Conservation (phyloP, 2,888 invertebrate species). For the Erebia palarica region DNA sequence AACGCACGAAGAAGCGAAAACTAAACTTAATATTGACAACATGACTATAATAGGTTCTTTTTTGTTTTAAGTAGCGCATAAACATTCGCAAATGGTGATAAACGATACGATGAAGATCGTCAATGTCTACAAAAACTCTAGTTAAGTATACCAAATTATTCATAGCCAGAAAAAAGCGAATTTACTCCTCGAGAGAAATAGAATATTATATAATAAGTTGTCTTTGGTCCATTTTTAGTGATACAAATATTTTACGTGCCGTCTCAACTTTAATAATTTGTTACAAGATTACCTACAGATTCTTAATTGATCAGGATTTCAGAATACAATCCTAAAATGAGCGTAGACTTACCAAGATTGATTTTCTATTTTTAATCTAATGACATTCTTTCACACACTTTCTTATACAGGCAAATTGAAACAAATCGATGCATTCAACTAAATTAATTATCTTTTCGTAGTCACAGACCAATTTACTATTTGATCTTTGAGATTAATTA, state of each 20-base stretch:
- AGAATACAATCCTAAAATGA: neutral
- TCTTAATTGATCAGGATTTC: neutral
- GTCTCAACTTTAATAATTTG: neutral
- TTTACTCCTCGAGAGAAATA: constrained; percentile 28
- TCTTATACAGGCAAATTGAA: neutral
- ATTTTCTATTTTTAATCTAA: neutral
- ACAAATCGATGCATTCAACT: neutral
- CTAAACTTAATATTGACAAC: constrained; percentile 42
- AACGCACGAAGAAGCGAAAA: constrained; percentile 20
- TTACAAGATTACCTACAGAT: neutral
- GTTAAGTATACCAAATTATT: constrained; percentile 56
- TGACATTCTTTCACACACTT: constrained; percentile 4
- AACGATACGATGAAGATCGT: constrained; percentile 58
- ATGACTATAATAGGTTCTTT: constrained; percentile 57
- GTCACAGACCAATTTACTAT: neutral
- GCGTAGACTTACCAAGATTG: neutral
- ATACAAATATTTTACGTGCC: neutral
- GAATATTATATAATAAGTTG: constrained; percentile 23
- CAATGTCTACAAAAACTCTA: constrained; percentile 55
- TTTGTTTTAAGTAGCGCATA: constrained; percentile 48
- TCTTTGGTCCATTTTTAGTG: neutral
- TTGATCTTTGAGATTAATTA: neutral
- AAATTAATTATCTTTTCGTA: constrained; percentile 1
- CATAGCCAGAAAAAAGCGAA: constrained; percentile 62
- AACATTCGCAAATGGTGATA: constrained; percentile 59